phyloP scores from a whole-genome alignment of 1,140 invertebrate genomes.

The Neotoxoptera formosana region DNA sequence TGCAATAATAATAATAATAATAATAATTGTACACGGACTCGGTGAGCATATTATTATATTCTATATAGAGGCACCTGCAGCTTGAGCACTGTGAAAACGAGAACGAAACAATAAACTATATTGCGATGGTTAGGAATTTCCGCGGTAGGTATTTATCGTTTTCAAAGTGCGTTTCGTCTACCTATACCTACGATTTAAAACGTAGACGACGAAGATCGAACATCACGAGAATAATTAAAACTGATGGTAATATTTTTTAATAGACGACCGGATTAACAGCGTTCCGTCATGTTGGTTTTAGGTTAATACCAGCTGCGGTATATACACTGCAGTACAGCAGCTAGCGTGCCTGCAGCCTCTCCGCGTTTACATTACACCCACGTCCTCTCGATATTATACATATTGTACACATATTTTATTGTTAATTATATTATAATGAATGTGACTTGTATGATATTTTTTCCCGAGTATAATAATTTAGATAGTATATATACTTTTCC shows the following conservation, averaged over 20 bases:
- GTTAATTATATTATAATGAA: slow-evolving; percentile 18
- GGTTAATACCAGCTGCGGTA: background rate
- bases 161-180: background rate
- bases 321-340: background rate
- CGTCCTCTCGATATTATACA: background rate
- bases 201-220: background rate
- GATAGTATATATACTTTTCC: background rate
- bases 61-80: background rate
- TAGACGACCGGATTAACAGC: too few species aligned
- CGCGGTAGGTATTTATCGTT: background rate
- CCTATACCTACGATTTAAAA: background rate
- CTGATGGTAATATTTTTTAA: background rate
- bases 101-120: slow-evolving; percentile 1
- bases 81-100: background rate
- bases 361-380: background rate
- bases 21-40: background rate
- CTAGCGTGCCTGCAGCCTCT: background rate
- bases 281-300: background rate
- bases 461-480: background rate
- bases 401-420: background rate
- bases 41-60: too few species aligned
- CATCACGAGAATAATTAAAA: background rate
- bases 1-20: background rate
- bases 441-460: background rate
- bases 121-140: background rate